Evolutionary conservation across 2,888 invertebrate genomes (phyloP).

Genomic region (Pachymerium ferrugineum): DNA sequence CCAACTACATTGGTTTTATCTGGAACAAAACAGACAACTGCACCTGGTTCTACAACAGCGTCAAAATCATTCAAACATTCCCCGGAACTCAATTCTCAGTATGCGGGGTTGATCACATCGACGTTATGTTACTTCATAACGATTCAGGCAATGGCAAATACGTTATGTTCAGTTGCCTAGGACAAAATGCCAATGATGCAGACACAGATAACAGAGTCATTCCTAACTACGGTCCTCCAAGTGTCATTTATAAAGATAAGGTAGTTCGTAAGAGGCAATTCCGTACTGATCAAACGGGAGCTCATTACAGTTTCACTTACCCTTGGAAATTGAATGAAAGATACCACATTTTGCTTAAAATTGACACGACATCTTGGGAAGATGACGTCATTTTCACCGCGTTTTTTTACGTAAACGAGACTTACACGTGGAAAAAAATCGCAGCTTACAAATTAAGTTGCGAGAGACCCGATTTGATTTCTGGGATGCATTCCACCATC

Average conservation of each 20-base stretch:
- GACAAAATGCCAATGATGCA: not conserved
- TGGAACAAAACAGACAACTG: not conserved
- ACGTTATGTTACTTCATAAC: not conserved
- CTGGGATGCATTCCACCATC: not conserved
- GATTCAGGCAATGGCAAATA: not conserved
- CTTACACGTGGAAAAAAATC: not conserved
- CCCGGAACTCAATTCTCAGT: not conserved
- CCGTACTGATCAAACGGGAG: not conserved
- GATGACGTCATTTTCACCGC: not conserved
- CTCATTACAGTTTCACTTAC: not conserved
- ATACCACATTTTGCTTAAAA: conserved; percentile 1
- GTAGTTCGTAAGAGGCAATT: not conserved
- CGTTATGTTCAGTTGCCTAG: not conserved
- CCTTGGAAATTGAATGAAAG: not conserved
- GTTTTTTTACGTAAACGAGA: not conserved
- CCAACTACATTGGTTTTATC: not conserved
- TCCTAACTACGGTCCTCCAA: not conserved
- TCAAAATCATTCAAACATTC: not conserved
- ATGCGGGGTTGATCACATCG: not conserved
- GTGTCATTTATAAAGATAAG: not conserved
- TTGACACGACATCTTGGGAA: not conserved
- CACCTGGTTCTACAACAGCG: not conserved
- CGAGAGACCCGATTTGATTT: not conserved
- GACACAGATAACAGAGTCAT: not conserved
- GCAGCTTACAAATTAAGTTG: not conserved